These are phyloP conservation scores for Scrobipalpa atriplicella DNA, from an alignment of 2,888 invertebrate species.

Conservation along the genomic window DNA sequence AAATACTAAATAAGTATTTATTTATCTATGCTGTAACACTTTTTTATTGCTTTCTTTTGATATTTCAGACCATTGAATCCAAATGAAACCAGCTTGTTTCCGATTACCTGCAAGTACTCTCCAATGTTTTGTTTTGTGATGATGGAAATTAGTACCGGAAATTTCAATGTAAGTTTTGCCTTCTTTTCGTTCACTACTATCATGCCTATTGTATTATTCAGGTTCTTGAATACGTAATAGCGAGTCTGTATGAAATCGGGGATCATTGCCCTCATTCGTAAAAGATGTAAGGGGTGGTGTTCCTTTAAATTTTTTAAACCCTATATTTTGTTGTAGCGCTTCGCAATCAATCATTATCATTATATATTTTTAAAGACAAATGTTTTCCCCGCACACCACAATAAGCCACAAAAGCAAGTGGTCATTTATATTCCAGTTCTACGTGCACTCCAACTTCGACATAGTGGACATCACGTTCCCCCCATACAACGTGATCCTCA, in stretches of 20 bases:
- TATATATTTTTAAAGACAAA: background rate
- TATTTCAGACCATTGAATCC: constrained; percentile 45
- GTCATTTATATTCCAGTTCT: constrained; percentile 68
- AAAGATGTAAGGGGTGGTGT: too few relatives aligned
- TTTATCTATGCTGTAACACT: background rate
- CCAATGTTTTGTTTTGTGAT: constrained; percentile 60
- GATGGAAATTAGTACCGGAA: constrained; percentile 45
- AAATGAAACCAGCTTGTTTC: constrained; percentile 50
- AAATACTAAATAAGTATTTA: background rate
- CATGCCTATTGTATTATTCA: too few relatives aligned
- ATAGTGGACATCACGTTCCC: constrained; percentile 70
- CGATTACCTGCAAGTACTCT: constrained; percentile 61
- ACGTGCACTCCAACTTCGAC: constrained; percentile 83
- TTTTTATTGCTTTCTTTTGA: background rate
- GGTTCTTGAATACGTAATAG: too few relatives aligned
- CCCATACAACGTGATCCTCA: constrained; percentile 54
- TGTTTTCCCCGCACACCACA: background rate
- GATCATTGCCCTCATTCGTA: too few relatives aligned
- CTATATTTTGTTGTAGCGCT: too few relatives aligned
- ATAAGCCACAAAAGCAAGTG: background rate
- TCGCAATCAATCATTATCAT: too few relatives aligned
- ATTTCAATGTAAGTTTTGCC: constrained; percentile 6
- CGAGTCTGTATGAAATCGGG: too few relatives aligned
- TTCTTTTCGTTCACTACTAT: too few relatives aligned
- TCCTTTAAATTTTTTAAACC: too few relatives aligned